Evolutionary conservation across 1,140 invertebrate genomes (phyloP).

Genomic region (Macrocentrus cingulum): DNA sequence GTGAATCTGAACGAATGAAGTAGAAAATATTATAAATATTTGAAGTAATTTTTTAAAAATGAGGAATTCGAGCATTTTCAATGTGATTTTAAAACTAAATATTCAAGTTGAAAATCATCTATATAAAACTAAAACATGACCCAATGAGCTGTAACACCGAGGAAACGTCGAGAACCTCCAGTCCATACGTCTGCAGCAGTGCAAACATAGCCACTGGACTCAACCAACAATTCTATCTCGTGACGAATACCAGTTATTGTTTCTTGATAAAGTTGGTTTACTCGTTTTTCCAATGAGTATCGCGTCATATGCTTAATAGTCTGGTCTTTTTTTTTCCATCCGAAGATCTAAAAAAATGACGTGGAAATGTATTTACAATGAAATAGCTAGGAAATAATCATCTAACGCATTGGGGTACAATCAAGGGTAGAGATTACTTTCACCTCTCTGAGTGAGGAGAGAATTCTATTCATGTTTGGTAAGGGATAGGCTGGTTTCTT

Average conservation of each 20-base stretch:
- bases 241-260: not conserved
- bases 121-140: constrained; percentile 9
- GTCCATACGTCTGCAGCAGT: constrained; percentile 26
- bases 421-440: too few species aligned
- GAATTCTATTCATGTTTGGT: too few species aligned
- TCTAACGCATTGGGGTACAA: too few species aligned
- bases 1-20: constrained; percentile 20
- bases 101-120: not conserved
- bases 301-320: not conserved
- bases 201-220: constrained; percentile 8
- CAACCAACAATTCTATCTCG: not conserved
- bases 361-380: too few species aligned
- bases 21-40: not conserved
- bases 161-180: constrained; percentile 14
- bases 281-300: not conserved
- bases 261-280: not conserved
- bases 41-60: not conserved
- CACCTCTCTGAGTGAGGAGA: too few species aligned
- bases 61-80: not conserved
- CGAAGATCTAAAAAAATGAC: too few species aligned
- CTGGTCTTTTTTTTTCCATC: too few species aligned
- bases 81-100: not conserved
- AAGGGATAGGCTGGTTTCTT: too few species aligned
- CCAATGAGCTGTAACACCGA: constrained; percentile 21
- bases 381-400: too few species aligned